A percentile compares a stretch with the other conserved stretches of the same genome.
Evolutionary conservation across 2,888 invertebrate genomes (phyloP).

Genomic region (Drosophila mayaguana): DNA sequence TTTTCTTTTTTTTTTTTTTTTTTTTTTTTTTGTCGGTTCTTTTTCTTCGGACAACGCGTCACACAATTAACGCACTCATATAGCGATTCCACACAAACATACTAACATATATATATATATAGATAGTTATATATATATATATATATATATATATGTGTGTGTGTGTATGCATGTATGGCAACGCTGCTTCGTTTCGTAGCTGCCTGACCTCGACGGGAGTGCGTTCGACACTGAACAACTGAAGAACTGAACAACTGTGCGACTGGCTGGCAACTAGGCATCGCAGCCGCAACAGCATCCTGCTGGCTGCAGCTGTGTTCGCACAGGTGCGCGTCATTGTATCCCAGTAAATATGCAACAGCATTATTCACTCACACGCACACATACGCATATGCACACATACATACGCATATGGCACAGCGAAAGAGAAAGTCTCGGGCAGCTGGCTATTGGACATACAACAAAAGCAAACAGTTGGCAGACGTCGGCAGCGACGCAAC

Average conservation of each 20-base stretch:
- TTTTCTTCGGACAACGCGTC: constrained; percentile 11
- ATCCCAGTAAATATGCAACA: constrained; percentile 75
- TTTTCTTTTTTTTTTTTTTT: constrained; percentile 13
- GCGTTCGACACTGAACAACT: constrained; percentile 64
- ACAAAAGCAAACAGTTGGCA: constrained; percentile 78
- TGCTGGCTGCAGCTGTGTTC: constrained; percentile 54
- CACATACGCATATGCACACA: constrained; percentile 2
- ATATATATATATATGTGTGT: neutral
- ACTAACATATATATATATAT: constrained; percentile 10
- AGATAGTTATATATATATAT: constrained; percentile 13
- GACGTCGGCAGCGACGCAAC: constrained; percentile 57
- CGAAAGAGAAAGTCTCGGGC: constrained; percentile 62
- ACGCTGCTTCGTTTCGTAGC: constrained; percentile 9
- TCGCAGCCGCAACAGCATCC: constrained; percentile 46
- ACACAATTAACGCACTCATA: constrained; percentile 35
- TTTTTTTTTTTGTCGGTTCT: constrained; percentile 3
- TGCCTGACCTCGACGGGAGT: constrained; percentile 68
- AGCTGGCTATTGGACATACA: constrained; percentile 58
- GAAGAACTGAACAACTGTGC: constrained; percentile 22
- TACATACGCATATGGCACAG: constrained; percentile 7
- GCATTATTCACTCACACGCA: constrained; percentile 44
- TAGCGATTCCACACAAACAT: constrained; percentile 32
- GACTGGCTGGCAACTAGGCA: constrained; percentile 27
- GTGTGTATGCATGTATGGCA: constrained; percentile 1
- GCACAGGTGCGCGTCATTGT: constrained; percentile 59